A percentile compares a stretch with the other conserved stretches of the same genome.
Conservation (phyloP, 2,113 vertebrate genomes). For the Serinus canaria region DNA sequence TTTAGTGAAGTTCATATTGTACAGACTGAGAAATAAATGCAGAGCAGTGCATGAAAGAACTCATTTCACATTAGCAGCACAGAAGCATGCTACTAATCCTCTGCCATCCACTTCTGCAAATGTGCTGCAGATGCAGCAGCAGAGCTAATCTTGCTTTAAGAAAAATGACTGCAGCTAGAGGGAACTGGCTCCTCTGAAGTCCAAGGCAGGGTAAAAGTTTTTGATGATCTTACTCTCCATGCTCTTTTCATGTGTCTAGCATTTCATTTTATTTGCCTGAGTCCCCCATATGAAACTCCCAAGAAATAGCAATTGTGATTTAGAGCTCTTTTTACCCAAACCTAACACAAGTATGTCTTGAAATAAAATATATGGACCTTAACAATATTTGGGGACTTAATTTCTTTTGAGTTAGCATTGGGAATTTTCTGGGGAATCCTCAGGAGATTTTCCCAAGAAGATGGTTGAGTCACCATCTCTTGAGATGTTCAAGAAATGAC, state of each 20-base stretch:
- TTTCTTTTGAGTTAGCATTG: neutral
- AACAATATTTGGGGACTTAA: neutral
- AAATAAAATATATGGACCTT: neutral
- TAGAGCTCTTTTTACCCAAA: neutral
- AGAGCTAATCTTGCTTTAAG: neutral
- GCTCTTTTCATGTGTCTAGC: neutral
- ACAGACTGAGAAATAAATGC: neutral
- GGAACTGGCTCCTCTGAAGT: neutral
- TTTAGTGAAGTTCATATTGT: neutral
- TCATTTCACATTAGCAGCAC: neutral
- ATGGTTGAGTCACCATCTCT: neutral
- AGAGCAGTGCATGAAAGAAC: neutral
- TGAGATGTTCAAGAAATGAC: neutral
- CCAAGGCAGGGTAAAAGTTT: neutral
- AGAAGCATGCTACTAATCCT: neutral
- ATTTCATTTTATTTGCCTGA: neutral
- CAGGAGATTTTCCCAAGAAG: neutral
- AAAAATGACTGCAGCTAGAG: neutral
- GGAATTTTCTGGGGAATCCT: neutral
- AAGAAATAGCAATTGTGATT: neutral
- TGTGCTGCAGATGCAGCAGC: neutral
- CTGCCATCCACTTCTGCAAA: neutral
- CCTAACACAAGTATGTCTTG: neutral
- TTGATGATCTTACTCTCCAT: neutral
- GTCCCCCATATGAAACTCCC: neutral